These are phyloP conservation scores for Chionoecetes opilio DNA, from an alignment of 1,140 invertebrate genomes.

Conservation along the genomic window DNA sequence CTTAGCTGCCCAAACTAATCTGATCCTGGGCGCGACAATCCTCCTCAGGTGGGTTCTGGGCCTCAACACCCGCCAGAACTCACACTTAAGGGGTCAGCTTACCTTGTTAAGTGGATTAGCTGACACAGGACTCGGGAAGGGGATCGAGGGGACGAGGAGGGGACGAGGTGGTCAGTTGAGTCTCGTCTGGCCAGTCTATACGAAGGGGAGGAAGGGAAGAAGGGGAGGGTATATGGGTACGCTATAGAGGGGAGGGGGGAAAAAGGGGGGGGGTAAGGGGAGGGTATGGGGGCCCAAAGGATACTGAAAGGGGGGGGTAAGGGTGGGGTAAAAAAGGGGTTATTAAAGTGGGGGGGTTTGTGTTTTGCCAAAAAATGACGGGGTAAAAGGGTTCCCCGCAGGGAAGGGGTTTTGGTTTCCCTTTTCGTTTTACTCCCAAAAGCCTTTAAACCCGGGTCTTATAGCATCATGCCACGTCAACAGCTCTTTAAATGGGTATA, in stretches of 20 bases:
- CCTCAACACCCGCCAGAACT: conserved; percentile 56
- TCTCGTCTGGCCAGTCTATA: neutral
- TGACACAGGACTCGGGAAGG: conserved; percentile 45
- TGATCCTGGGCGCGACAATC: conserved; percentile 38
- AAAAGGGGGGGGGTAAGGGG: neutral
- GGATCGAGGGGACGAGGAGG: neutral
- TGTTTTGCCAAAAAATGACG: neutral
- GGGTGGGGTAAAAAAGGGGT: neutral
- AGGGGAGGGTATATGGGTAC: neutral
- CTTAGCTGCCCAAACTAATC: conserved; percentile 32
- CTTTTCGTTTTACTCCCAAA: neutral
- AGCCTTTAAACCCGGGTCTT: neutral
- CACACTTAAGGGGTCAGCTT: conserved; percentile 57
- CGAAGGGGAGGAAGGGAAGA: neutral
- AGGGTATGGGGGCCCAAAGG: neutral
- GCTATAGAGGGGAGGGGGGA: neutral
- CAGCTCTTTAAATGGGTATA: neutral
- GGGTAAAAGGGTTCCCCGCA: neutral
- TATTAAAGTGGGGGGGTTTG: neutral
- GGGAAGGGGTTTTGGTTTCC: neutral
- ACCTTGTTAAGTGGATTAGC: conserved; percentile 60
- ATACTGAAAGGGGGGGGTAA: neutral
- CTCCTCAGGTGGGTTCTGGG: conserved; percentile 32
- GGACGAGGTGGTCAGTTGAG: neutral
- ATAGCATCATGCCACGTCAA: neutral